These are phyloP conservation scores for Ceyx margarethae DNA, from an alignment of 2,113 vertebrate genomes.

Conservation along the genomic window DNA sequence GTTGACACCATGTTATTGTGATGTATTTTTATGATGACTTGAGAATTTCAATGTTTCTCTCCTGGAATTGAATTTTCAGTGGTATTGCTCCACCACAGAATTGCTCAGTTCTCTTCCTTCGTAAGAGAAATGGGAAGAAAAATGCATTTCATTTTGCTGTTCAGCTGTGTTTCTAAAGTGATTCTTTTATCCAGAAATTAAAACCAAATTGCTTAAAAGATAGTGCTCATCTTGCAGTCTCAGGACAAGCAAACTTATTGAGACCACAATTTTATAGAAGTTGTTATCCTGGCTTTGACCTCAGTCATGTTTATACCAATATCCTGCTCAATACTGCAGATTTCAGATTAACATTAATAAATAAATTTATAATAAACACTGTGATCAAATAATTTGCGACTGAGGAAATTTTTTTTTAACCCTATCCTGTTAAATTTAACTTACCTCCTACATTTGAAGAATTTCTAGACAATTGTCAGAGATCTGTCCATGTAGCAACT, in stretches of 20 bases:
- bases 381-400: background rate
- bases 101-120: background rate
- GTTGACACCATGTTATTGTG: background rate
- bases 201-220: background rate
- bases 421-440: background rate
- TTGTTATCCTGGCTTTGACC: background rate
- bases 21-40: background rate
- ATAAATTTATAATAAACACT: background rate
- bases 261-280: background rate
- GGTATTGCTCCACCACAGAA: background rate
- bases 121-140: background rate
- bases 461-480: background rate
- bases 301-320: background rate
- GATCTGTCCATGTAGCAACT: background rate
- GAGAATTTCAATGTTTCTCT: background rate
- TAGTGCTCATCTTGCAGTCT: background rate
- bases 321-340: background rate
- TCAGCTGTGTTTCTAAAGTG: background rate
- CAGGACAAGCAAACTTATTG: background rate
- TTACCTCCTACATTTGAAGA: background rate
- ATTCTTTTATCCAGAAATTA: conserved; percentile 20
- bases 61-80: background rate
- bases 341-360: background rate
- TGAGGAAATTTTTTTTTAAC: background rate
- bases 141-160: conserved; percentile 34